phyloP scores from a whole-genome alignment of 1,140 invertebrate species.

The Cherax destructor region DNA sequence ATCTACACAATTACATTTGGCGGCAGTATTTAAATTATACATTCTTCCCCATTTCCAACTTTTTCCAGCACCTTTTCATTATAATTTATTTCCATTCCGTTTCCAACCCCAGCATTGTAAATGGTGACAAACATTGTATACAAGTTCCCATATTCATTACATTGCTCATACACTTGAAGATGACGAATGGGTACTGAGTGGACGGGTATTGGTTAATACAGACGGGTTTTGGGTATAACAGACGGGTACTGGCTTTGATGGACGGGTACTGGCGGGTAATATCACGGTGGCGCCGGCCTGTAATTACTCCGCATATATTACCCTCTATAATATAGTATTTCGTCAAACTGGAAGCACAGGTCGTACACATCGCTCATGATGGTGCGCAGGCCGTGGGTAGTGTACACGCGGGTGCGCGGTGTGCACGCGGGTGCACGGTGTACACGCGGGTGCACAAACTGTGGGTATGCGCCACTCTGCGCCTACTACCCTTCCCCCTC shows the following conservation, averaged over 20 bases:
- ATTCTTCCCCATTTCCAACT: no score
- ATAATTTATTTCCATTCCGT: no score
- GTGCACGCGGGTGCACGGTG: neutral
- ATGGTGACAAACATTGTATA: no score
- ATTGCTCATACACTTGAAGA: no score
- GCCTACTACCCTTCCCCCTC: neutral
- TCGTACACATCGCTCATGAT: neutral
- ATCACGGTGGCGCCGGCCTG: neutral
- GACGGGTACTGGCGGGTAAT: neutral
- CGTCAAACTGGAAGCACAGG: neutral
- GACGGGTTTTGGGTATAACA: neutral
- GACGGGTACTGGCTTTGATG: neutral
- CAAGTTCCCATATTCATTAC: no score
- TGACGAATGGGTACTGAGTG: no score
- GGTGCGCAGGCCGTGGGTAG: no score
- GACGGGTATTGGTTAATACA: no score
- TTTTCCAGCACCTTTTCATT: no score
- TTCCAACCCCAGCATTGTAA: no score
- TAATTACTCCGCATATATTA: slow-evolving; percentile 45
- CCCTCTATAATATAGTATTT: slow-evolving; percentile 48
- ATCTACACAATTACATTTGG: no score
- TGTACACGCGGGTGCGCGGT: neutral
- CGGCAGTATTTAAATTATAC: no score
- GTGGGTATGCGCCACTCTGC: neutral
- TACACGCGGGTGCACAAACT: neutral